Base-by-base conservation (phyloP, 1,140 invertebrate species). In the Brachionus plicatilis region DNA sequence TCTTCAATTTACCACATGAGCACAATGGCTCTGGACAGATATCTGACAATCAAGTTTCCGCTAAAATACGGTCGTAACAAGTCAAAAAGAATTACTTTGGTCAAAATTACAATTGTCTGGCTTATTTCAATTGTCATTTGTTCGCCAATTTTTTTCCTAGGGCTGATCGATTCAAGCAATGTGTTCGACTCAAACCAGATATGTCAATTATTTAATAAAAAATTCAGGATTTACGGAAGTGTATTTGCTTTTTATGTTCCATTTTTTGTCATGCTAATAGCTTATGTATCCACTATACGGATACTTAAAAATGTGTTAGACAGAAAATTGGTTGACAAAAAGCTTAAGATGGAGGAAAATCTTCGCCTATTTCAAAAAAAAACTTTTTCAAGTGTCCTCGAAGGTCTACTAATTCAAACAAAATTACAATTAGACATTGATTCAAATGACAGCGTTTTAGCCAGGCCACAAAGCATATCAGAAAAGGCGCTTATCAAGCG, bases 171-270 rank as follows among this genome's bases (percentile, higher is more conserved):
- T 86, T 86, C 87, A 20, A 84, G 72, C 27, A 90, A 90, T 85
- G 90, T 92, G 72, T 88, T 86, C 84, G 87, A 87, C 50, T 80
- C 88, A 24, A 86, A 86, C 17, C 43, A 45, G 20, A 29, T 50
- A 14, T 84, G 82, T 24, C 45, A 53, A 14, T 29, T 84, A 41
- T 70, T 70, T 0, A 94, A 95, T 89, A 94, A 94, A 1, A 91
- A 95, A 3, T 96, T 96, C 91, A 95, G 95, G 88, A 92, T 96
- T 84, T 95, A 96, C 86, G 95, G 95, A 14, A 96, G 95, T 53
- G 93, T 97, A 86, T 88, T 97, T 86, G 96, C 95, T 86, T 99
- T 99, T 90, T 97, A 97, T 90, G 95, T 98, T 85, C 79, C 79
- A 45, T 82, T 82, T 45, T 43, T 82, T 65, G n/a, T 82, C 1